Evolutionary conservation across 2,113 vertebrate species (phyloP), one percentile per base, ranked within the genome.

Genomic region (Acrocephalus kingi): DNA sequence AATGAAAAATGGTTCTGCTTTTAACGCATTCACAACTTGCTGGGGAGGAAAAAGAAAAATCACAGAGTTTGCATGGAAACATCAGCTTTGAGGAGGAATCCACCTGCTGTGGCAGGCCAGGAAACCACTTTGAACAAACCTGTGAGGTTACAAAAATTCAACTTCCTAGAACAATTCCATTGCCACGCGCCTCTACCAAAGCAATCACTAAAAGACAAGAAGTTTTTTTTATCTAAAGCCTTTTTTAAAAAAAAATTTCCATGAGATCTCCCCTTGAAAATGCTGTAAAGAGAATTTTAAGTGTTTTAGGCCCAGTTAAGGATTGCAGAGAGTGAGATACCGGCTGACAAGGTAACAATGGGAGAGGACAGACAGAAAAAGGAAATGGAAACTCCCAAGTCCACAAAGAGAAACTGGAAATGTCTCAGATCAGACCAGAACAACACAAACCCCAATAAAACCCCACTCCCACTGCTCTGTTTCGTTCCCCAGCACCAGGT

Each of bases 361-460:
- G 63, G 48, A 13, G 30, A 30, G 16, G 21, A 30, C 63, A 39
- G 84, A 5, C 15, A 31, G 52, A 22, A 41, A 33, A 56, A 46
- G 16, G 4, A 25, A 49, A 62, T 2, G 4, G 30, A 41, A 21
- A 31, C 30, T 35, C 46, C 37, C 37, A 7, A 46, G 15, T 27
- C 11, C 37, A 31, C 56, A 33, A 22, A 48, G 31, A 15, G 16
- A 7, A 45, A 23, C 33, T 62, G 68, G 58, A 31, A 63, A 21
- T 1, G 5, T 7, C 24, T 30, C 64, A 35, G 5, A 17, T 11
- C 74, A 17, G 10, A 37, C 13, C 61, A 28, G 18, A 28, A 15
- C 22, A 18, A 3, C 75, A 16, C 14, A 15, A 69, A 59, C 7
- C 41, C 39, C 46, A 15, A 0, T 0, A 46, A 20, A 20, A 20